phyloP scores from a whole-genome alignment of 2,113 vertebrate species.

The Sander vitreus region DNA sequence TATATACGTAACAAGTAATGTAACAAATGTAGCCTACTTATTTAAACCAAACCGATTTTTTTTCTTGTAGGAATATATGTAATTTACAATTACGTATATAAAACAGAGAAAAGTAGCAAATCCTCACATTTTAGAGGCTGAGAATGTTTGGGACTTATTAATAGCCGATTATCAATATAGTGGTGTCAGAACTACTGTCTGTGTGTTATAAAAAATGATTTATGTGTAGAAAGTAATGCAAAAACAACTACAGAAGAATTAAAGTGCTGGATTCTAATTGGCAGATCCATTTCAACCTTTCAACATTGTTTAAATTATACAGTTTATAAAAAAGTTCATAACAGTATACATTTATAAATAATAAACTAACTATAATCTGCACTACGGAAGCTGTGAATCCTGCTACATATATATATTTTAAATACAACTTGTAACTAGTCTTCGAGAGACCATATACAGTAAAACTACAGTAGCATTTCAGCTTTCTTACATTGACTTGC shows the following conservation, averaged over 20 bases:
- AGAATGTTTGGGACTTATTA: background rate
- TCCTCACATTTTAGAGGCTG: background rate
- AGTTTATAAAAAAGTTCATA: background rate
- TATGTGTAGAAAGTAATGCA: background rate
- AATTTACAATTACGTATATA: no score
- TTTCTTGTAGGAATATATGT: no score
- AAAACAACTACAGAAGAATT: background rate
- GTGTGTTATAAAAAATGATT: background rate
- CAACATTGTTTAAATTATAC: background rate
- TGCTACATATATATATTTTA: conserved; percentile 2
- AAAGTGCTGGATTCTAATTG: background rate
- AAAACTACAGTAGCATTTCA: background rate
- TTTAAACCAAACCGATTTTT: no score
- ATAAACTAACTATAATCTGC: background rate
- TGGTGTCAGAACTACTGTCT: background rate
- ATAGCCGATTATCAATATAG: background rate
- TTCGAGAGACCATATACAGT: background rate
- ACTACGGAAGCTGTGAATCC: conserved; percentile 10
- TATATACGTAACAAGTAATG: no score
- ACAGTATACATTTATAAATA: conserved; percentile 5
- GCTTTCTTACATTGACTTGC: conserved; percentile 3
- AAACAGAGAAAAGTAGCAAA: background rate
- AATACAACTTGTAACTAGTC: background rate
- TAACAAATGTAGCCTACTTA: no score
- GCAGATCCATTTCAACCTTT: background rate